phyloP scores from a whole-genome alignment of 92 coral and sea anemone genomes.

The Montipora capitata region DNA sequence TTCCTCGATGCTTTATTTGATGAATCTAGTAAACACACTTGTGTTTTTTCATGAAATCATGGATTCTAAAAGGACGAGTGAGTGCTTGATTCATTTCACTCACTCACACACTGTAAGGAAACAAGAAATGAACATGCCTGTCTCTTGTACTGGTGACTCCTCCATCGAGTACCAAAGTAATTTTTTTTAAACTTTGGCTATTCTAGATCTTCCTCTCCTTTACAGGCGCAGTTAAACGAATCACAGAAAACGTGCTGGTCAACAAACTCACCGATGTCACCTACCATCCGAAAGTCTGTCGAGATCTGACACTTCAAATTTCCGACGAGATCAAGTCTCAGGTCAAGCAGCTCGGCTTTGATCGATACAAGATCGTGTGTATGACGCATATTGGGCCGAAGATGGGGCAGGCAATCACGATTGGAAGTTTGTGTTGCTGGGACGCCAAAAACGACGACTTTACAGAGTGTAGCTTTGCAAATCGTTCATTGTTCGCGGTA shows the following conservation, averaged over 20 bases:
- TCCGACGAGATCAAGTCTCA: slow-evolving; percentile 68
- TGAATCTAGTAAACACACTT: too few species aligned
- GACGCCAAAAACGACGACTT: slow-evolving; percentile 66
- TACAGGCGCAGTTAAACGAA: slow-evolving; percentile 50
- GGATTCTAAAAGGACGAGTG: too few species aligned
- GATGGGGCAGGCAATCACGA: slow-evolving; percentile 59
- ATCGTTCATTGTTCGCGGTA: slow-evolving; percentile 73
- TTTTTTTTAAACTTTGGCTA: too few species aligned
- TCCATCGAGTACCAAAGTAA: not conserved
- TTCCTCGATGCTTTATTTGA: too few species aligned
- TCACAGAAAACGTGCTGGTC: slow-evolving; percentile 48
- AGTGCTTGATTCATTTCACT: too few species aligned
- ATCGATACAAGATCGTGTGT: slow-evolving; percentile 87
- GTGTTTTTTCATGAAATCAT: too few species aligned
- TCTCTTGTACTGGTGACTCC: not conserved
- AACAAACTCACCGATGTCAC: slow-evolving; percentile 38
- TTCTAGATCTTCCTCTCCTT: not conserved
- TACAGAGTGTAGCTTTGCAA: slow-evolving; percentile 63
- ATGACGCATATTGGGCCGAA: slow-evolving; percentile 75
- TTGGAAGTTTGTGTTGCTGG: slow-evolving; percentile 84
- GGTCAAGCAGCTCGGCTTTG: slow-evolving; percentile 78
- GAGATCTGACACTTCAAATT: slow-evolving; percentile 71
- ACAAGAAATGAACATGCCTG: too few species aligned
- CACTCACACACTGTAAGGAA: too few species aligned
- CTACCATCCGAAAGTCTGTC: slow-evolving; percentile 80